A percentile compares a stretch with the other conserved stretches of the same genome.
phyloP scores from a whole-genome alignment of 2,888 invertebrate genomes.

The Tachina grossa region DNA sequence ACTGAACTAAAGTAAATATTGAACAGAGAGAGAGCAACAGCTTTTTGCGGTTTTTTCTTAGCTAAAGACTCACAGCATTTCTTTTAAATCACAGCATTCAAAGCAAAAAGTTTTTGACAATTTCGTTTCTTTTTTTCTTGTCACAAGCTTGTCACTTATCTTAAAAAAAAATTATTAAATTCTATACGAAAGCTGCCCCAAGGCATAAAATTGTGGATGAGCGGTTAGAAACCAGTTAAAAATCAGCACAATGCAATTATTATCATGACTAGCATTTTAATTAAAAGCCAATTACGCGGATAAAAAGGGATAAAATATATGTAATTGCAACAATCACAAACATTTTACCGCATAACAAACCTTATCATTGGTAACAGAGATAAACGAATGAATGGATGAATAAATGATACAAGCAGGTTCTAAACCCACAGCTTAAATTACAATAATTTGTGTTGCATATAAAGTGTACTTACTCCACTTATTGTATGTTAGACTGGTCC shows the following conservation, averaged over 20 bases:
- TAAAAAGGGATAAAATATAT: slow-evolving; percentile 67
- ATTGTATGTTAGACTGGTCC: no score
- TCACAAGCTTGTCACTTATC: neutral
- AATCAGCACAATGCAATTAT: slow-evolving; percentile 63
- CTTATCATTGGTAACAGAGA: slow-evolving; percentile 55
- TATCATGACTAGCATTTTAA: slow-evolving; percentile 64
- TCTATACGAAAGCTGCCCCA: neutral
- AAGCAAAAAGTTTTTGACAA: no score
- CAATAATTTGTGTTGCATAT: neutral
- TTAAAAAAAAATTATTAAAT: slow-evolving; percentile 3
- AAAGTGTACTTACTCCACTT: slow-evolving; percentile 57
- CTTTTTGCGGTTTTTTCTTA: no score
- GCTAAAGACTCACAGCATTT: no score
- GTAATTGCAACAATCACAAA: slow-evolving; percentile 66
- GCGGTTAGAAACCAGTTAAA: slow-evolving; percentile 13
- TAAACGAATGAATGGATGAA: slow-evolving; percentile 21
- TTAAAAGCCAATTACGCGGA: slow-evolving; percentile 71
- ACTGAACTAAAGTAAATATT: no score
- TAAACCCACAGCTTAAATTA: slow-evolving; percentile 31
- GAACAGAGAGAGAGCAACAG: no score
- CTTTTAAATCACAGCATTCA: no score
- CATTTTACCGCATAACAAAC: slow-evolving; percentile 68
- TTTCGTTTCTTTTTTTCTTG: neutral
- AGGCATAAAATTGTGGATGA: neutral
- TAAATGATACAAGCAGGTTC: slow-evolving; percentile 45